These are phyloP conservation scores for Ennomos fuscantarius DNA, from an alignment of 2,888 invertebrate genomes.

Conservation along the genomic window DNA sequence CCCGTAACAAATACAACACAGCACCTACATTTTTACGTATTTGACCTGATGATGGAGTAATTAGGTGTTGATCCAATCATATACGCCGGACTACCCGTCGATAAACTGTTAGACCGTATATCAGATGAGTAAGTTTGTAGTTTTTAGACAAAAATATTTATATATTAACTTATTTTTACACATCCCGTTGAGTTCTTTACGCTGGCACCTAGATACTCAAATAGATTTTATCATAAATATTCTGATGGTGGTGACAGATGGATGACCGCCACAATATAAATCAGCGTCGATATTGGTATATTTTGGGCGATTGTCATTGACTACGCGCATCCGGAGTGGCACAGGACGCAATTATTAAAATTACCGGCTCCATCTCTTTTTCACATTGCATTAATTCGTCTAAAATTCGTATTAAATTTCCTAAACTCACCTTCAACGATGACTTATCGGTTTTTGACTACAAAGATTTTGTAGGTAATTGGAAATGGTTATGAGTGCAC, in stretches of 20 bases:
- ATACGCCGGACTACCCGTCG: no score
- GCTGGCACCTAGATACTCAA: constrained; percentile 4
- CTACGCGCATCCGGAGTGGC: constrained; percentile 48
- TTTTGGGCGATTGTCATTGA: constrained; percentile 49
- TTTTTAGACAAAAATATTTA: no score
- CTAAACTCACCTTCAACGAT: constrained; percentile 26
- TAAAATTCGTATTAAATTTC: constrained; percentile 13
- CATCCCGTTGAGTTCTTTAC: no score
- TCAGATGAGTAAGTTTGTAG: no score
- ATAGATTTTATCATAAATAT: constrained; percentile 24
- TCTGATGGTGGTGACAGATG: constrained; percentile 10
- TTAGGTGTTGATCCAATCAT: no score
- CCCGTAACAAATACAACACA: no score
- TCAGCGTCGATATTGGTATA: constrained; percentile 20
- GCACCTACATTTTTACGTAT: no score
- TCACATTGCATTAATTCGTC: constrained; percentile 39
- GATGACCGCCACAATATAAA: constrained; percentile 21
- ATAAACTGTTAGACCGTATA: no score
- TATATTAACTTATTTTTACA: no score
- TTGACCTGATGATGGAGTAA: no score
- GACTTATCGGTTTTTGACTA: constrained; percentile 20
- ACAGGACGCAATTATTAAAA: constrained; percentile 51
- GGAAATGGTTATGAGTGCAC: constrained; percentile 2
- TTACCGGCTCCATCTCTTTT: constrained; percentile 44
- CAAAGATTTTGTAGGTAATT: constrained; percentile 14